These are phyloP conservation scores for Agrochola litura DNA, from an alignment of 2,888 invertebrate species.

Conservation along the genomic window DNA sequence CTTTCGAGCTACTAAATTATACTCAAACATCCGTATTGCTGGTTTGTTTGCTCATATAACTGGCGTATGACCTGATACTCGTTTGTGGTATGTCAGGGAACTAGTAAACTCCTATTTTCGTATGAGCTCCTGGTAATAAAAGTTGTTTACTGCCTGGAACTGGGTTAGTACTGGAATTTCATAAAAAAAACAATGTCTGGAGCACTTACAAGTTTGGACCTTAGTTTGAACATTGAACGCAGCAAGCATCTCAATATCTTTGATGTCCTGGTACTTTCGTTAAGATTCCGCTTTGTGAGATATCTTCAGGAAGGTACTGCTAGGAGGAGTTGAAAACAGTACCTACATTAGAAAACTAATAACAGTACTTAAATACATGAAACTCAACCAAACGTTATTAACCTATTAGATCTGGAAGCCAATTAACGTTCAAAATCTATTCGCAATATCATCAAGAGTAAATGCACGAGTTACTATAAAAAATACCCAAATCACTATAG, in stretches of 20 bases:
- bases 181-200: not conserved
- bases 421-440: too few species aligned
- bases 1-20: conserved; percentile 59
- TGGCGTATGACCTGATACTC: conserved; percentile 43
- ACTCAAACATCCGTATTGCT: conserved; percentile 60
- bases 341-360: too few species aligned
- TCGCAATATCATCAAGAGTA: too few species aligned
- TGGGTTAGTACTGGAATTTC: not conserved
- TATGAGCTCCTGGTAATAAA: conserved; percentile 41
- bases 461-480: too few species aligned
- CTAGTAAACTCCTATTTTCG: conserved; percentile 24
- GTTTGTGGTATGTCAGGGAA: conserved; percentile 38
- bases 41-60: conserved; percentile 55
- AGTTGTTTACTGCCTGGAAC: not conserved
- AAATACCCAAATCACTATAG: too few species aligned
- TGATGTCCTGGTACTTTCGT: not conserved
- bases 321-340: too few species aligned
- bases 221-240: not conserved
- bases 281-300: not conserved
- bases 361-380: too few species aligned
- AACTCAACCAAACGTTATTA: too few species aligned
- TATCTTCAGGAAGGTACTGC: not conserved
- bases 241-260: not conserved
- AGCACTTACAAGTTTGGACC: not conserved
- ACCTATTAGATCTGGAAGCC: too few species aligned